Conservation (phyloP, 2,888 invertebrate genomes). For the Laspeyria flexula region DNA sequence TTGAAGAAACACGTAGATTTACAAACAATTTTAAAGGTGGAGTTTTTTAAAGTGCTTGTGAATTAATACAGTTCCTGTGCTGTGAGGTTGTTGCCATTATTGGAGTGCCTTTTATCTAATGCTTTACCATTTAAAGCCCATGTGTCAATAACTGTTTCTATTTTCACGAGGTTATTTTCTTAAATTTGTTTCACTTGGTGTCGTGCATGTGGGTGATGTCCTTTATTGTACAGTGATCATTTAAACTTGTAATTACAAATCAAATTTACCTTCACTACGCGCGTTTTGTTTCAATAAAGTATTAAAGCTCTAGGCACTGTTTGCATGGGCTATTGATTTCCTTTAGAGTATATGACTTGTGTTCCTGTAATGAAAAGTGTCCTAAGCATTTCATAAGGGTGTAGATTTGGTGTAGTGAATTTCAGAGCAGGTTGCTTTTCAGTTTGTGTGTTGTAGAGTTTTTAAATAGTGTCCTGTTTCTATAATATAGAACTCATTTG, state of each 20-base stretch:
- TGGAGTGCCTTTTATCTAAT: conserved; percentile 1
- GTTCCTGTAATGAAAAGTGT: background rate
- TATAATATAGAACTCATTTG: too few relatives aligned
- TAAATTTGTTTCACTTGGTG: conserved; percentile 27
- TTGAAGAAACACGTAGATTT: conserved; percentile 4
- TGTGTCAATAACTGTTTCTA: conserved; percentile 3
- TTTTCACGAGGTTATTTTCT: conserved; percentile 1
- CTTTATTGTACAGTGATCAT: conserved; percentile 40
- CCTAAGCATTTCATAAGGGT: background rate
- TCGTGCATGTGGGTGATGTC: conserved; percentile 48
- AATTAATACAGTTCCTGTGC: conserved; percentile 32
- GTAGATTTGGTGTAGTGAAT: background rate
- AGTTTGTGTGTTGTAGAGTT: background rate
- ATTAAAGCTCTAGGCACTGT: conserved; percentile 3
- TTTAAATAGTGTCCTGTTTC: background rate
- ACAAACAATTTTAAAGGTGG: conserved; percentile 21
- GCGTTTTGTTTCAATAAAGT: conserved; percentile 1
- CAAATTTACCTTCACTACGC: background rate
- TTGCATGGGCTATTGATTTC: background rate
- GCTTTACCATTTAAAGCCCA: conserved; percentile 1
- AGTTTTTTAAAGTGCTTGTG: conserved; percentile 36
- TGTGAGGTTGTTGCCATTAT: conserved; percentile 18
- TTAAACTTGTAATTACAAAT: conserved; percentile 23
- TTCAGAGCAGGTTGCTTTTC: background rate
- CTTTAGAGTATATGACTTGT: background rate